phyloP scores from a whole-genome alignment of 2,888 invertebrate genomes.

The Atethmia centrago region DNA sequence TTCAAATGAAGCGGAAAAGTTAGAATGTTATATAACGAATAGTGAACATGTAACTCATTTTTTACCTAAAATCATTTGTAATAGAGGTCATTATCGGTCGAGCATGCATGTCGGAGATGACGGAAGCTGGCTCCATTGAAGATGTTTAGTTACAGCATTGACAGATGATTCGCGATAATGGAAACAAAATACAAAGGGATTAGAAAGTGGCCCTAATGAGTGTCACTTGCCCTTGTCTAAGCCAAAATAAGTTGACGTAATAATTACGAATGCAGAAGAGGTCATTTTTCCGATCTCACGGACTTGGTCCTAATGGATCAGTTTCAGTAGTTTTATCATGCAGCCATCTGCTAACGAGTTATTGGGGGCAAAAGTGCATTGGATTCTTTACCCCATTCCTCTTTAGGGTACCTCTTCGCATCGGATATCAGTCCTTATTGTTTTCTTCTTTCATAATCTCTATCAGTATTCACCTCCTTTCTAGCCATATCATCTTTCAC shows the following conservation, averaged over 20 bases:
- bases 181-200: constrained; percentile 23
- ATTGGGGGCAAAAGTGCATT: not conserved
- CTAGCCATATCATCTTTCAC: not conserved
- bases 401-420: not conserved
- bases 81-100: constrained; percentile 71
- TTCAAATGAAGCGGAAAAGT: constrained; percentile 49
- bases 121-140: constrained; percentile 48
- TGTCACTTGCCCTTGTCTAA: not conserved
- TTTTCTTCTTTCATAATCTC: not conserved
- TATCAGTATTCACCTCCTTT: not conserved
- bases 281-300: not conserved
- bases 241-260: not conserved
- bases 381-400: not conserved
- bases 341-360: no score
- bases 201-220: constrained; percentile 29
- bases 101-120: constrained; percentile 55
- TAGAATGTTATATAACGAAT: constrained; percentile 60
- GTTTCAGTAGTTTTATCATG: no score
- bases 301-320: not conserved
- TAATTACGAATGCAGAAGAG: not conserved
- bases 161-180: constrained; percentile 36
- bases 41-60: constrained; percentile 65
- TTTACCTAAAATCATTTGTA: constrained; percentile 66
- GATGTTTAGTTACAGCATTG: constrained; percentile 41
- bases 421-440: not conserved